Evolutionary conservation across 2,888 invertebrate genomes (phyloP), one percentile per base, ranked within the genome.

Genomic region (Chromoteleia sp.): DNA sequence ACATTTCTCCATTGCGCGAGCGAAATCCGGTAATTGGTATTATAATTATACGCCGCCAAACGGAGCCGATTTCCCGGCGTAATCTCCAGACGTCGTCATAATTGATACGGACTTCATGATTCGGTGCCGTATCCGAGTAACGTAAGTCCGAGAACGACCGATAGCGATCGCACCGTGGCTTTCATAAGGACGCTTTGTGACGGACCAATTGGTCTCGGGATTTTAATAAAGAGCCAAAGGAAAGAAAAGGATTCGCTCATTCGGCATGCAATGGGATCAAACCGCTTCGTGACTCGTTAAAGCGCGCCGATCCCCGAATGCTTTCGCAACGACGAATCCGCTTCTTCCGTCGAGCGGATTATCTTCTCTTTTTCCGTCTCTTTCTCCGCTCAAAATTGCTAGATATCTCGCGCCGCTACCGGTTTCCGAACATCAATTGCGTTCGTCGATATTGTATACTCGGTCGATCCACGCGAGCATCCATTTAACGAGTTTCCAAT

Each of bases 71-170:
- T 71, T 71, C 39, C 50, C 39, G 52, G 30, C 41, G 41, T 54
- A 76, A 59, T 43, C 52, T 63, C 7, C 10, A 30, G 61, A 68
- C 52, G 25, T 52, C 39, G 63, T 8, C 29, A 77, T 77, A 70
- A 77, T 76, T 68, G 76, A 68, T 61, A 76, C 59, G 39, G 56
- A 36, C 52, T 45, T 70, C 77, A 63, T 63, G 58, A 70, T 65
- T 30, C 7, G 43, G 45, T 61, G 61, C n/a, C n/a, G n/a, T n/a
- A n/a, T n/a, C n/a, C n/a, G n/a, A n/a, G n/a, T 29, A 52, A 54
- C 68, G 61, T 54, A 63, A 54, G 33, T 10, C 33, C 21, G 29
- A 14, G 48, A 19, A 17, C 45, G 78, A 58, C 59, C 59, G 78
- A 59, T 73, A 43, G 15, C 39, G 30, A 73, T 71, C 75, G 39